Evolutionary conservation across 2,113 vertebrate species (phyloP), one percentile per base, ranked within the genome.

Genomic region (cattle (Bos taurus)): DNA sequence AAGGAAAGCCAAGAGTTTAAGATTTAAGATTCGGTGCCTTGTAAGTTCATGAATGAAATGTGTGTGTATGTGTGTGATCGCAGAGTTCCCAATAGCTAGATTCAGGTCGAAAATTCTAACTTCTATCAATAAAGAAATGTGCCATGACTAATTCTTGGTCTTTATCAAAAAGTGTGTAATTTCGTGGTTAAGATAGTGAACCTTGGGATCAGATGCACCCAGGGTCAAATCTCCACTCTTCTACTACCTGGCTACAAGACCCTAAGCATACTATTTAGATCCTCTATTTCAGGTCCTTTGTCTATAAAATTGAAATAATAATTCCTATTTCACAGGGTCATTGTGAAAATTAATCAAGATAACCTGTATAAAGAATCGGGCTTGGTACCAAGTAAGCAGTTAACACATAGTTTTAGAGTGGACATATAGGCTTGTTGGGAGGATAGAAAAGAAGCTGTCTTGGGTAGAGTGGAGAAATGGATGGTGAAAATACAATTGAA

Each of bases 1-100:
- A 97, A 93, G 26, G 12, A 82, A 97, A 85, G 43, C n/a, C n/a
- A 97, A 90, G 71, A 97, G 8, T 91, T 98, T 80, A 97, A 91
- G 50, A 64, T 46, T 95, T 92, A 91, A 91, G 60, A 80, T 40
- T 87, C 26, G 17, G 19, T 91, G 40, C 52, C 67, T 96, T 97
- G 91, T 83, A 91, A 89, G 25, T 97, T 95, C 25, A 91, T 85
- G 86, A 92, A 94, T 74, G 86, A 88, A 71, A 8, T 94, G 52
- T 59, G 5, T 90, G 71, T 50, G 78, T 83, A 15, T 77, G 23
- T 56, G 78, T 83, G 59, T 67, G 25, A n/a, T 21, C 26, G 23
- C 26, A 52, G 74, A 74, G 23, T 91, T 88, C 33, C 57, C 67
- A 90, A 74, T 19, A 40, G 46, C 21, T 90, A 48, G 23, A 90